Evolutionary conservation across 2,797 vertebrate species (phyloP).

Genomic region (Chromobotia macracanthus): DNA sequence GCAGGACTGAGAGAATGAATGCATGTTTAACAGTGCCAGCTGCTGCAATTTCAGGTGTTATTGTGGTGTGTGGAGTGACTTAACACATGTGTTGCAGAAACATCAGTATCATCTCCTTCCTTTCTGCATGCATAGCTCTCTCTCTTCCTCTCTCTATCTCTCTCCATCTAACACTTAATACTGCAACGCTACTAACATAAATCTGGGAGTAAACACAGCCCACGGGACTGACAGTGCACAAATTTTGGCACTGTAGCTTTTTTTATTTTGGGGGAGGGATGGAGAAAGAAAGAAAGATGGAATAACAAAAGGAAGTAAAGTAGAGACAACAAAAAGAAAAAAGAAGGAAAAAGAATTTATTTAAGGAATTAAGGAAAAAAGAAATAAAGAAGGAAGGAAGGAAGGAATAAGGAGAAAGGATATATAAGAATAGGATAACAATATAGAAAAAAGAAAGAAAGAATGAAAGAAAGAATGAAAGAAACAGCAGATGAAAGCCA

Average conservation of each 20-base stretch:
- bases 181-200: constrained; percentile 47
- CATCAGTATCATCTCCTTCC: constrained; percentile 63
- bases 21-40: constrained; percentile 62
- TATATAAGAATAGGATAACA: too few species aligned
- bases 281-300: neutral
- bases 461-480: constrained; percentile 48
- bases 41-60: constrained; percentile 64
- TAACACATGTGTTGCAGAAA: constrained; percentile 51
- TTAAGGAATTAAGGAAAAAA: neutral
- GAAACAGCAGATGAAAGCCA: constrained; percentile 55
- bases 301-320: neutral
- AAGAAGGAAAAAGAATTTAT: neutral
- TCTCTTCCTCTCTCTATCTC: neutral
- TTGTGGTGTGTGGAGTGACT: constrained; percentile 56
- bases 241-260: constrained; percentile 51
- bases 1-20: constrained; percentile 53
- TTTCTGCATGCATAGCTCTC: constrained; percentile 39
- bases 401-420: too few species aligned
- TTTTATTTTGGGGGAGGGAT: constrained; percentile 19
- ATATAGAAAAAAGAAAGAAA: constrained; percentile 4
- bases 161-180: constrained; percentile 27
- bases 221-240: constrained; percentile 58
- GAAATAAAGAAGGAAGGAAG: neutral
- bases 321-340: neutral
- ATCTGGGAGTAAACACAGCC: constrained; percentile 67